Evolutionary conservation across 2,888 invertebrate genomes (phyloP).

Genomic region (Stratiomys singularior): DNA sequence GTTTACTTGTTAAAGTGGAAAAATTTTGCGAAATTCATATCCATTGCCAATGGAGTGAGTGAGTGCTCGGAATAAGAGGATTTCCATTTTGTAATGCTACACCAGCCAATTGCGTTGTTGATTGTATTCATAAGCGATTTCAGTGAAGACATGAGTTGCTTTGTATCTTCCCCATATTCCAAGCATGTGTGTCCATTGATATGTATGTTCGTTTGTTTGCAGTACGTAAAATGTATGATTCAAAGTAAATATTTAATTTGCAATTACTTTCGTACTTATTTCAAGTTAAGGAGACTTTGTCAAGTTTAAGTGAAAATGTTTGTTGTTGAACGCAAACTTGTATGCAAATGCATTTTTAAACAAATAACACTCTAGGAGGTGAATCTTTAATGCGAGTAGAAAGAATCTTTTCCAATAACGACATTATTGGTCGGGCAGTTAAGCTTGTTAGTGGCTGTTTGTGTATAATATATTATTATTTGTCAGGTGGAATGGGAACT

Average conservation of each 20-base stretch:
- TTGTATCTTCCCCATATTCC: not conserved
- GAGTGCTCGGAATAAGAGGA: not conserved
- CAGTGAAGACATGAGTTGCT: not conserved
- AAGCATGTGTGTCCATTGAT: not conserved
- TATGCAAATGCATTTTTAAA: not conserved
- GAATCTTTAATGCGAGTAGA: not conserved
- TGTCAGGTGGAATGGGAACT: too few relatives aligned
- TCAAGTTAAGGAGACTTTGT: not conserved
- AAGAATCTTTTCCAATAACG: too few relatives aligned
- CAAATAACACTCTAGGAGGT: not conserved
- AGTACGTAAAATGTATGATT: not conserved
- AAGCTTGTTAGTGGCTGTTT: too few relatives aligned
- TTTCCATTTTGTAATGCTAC: not conserved
- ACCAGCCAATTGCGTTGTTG: not conserved
- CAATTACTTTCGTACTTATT: not conserved
- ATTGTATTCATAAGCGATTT: constrained; percentile 25
- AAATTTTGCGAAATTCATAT: not conserved
- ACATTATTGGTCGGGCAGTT: too few relatives aligned
- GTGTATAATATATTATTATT: too few relatives aligned
- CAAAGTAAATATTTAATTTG: not conserved
- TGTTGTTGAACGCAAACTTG: not conserved
- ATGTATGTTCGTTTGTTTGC: not conserved
- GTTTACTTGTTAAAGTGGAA: not conserved
- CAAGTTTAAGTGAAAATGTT: not conserved
- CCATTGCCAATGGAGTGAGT: not conserved